Evolutionary conservation across 2,113 vertebrate genomes (phyloP).

Genomic region (Neomonachus schauinslandi): DNA sequence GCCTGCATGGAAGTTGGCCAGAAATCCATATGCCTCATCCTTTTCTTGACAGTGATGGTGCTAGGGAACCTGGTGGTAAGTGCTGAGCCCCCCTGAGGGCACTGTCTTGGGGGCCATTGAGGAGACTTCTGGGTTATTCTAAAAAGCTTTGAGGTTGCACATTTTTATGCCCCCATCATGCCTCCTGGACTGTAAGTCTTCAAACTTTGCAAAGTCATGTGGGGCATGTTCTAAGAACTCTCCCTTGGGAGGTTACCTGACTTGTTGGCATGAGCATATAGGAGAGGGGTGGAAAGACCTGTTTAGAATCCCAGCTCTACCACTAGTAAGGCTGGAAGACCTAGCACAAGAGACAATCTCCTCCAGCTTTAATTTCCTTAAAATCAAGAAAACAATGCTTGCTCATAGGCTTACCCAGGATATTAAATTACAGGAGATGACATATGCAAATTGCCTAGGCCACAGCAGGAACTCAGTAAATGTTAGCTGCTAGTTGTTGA

Average conservation of each 20-base stretch:
- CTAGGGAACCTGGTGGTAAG: slow-evolving; percentile 98
- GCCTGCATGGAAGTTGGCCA: slow-evolving; percentile 97
- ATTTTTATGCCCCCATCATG: neutral
- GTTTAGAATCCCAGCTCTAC: neutral
- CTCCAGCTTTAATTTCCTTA: neutral
- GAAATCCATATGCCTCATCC: slow-evolving; percentile 92
- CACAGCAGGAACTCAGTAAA: slow-evolving; percentile 25
- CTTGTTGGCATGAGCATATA: neutral
- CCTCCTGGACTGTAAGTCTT: neutral
- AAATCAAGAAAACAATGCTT: slow-evolving; percentile 41
- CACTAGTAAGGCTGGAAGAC: neutral
- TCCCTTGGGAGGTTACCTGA: neutral
- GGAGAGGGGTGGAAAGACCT: neutral
- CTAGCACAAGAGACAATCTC: neutral
- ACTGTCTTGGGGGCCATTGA: rapidly evolving
- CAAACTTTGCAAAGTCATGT: neutral
- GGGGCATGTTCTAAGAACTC: neutral
- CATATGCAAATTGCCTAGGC: neutral
- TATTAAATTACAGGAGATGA: slow-evolving; percentile 28
- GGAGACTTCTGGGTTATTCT: neutral
- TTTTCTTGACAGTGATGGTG: slow-evolving; percentile 98
- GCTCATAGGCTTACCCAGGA: neutral
- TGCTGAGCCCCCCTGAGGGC: neutral
- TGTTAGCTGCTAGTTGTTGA: neutral
- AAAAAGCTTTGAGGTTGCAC: neutral